Evolutionary conservation across 2,797 vertebrate species (phyloP), one percentile per base, ranked within the genome.

Genomic region (Enteromius radiatus): DNA sequence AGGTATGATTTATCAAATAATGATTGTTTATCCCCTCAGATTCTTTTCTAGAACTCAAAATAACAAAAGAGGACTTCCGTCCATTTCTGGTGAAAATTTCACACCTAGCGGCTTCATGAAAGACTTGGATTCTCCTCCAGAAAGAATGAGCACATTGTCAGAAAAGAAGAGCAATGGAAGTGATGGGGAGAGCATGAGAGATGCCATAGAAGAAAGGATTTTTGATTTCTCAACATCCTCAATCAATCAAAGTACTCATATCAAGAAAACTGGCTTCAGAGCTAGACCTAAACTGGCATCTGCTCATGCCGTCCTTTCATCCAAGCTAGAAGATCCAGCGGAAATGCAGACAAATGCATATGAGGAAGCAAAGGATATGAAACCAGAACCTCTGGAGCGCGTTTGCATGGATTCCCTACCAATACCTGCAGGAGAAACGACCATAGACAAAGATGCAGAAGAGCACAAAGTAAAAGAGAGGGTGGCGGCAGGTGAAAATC

Each of bases 271-370:
- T 43, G 33, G 76, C 11, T 75, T 47, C 26, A 89, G 33, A 81
- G 70, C 67, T 86, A 91, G 68, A 75, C 92, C 91, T 69, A 93
- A 52, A 85, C 88, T 94, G 23, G 84, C 83, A 8, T 86, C 84
- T 0, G 92, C 90, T 23, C 91, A 91, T 81, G 91, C 92, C 5
- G 91, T 93, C 47, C 93, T 93, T 6, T 93, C 92, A 76, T 93
- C 93, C 79, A 92, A 59, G 70, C 88, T 91, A 77, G 88, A 86
- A 71, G 82, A 86, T 33, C 61, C 80, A 0, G n/a, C 21, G 4
- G 56, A 26, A 28, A 79, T 31, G 7, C 17, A 38, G 45, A 33
- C 31, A 41, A 68, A 63, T 28, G 14, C 69, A 36, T 36, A 26
- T 31, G 36, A 61, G 70, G 43, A 49, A 47, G 28, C 45, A 6